Conservation (phyloP, 2,797 vertebrate genomes). For the Gymnoscopelus braueri region DNA sequence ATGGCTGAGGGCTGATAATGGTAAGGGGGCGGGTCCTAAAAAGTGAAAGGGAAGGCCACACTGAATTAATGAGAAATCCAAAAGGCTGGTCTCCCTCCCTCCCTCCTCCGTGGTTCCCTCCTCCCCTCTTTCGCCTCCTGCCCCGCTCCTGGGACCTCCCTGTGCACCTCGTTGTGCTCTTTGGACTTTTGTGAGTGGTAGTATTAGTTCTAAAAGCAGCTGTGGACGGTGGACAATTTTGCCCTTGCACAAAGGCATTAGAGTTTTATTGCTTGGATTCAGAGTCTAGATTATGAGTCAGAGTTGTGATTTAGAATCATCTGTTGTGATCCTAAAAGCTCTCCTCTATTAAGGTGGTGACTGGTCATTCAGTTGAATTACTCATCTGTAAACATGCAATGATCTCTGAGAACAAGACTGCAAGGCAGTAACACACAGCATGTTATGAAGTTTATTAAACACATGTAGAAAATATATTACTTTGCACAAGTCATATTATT, state of each 20-base stretch:
- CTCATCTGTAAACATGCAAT: no score
- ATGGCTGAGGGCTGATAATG: slow-evolving; percentile 78
- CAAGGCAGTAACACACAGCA: no score
- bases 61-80: slow-evolving; percentile 81
- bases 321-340: no score
- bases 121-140: slow-evolving; percentile 38
- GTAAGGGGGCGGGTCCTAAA: slow-evolving; percentile 75
- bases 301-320: not conserved
- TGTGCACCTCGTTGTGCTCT: slow-evolving; percentile 58
- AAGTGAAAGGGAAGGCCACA: slow-evolving; percentile 75
- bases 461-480: no score
- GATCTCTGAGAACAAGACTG: no score
- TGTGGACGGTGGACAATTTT: slow-evolving; percentile 28
- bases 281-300: not conserved
- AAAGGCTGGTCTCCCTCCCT: slow-evolving; percentile 71
- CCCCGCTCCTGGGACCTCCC: slow-evolving; percentile 60
- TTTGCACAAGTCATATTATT: no score
- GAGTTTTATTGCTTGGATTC: slow-evolving; percentile 4
- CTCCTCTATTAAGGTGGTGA: no score
- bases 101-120: not conserved
- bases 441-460: no score
- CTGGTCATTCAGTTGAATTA: no score
- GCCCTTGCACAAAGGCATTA: slow-evolving; percentile 2
- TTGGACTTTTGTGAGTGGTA: slow-evolving; percentile 62
- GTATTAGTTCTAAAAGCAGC: slow-evolving; percentile 38